Conservation (phyloP, 2,113 vertebrate species). For the Syrmaticus mikado region DNA sequence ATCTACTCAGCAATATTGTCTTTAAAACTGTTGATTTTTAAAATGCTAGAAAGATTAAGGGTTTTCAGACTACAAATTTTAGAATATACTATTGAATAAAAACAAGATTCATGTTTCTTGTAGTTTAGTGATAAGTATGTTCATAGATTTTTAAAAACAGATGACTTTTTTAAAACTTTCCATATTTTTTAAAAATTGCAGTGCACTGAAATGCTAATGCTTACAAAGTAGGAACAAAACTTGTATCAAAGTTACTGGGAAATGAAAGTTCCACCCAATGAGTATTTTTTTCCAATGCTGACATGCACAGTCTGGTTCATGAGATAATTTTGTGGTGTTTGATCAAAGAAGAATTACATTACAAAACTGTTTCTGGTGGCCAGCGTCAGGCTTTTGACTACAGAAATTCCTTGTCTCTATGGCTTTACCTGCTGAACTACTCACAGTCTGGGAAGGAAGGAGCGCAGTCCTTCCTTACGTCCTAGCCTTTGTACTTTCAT, state of each 20-base stretch:
- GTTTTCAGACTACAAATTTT: not conserved
- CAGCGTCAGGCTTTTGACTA: not conserved
- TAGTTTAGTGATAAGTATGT: not conserved
- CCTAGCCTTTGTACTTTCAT: not conserved
- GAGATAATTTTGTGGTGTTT: slow-evolving; percentile 12
- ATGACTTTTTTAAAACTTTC: not conserved
- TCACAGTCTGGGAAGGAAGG: not conserved
- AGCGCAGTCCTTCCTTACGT: not conserved
- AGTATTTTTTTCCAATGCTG: slow-evolving; percentile 33
- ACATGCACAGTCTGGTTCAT: not conserved
- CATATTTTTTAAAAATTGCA: not conserved
- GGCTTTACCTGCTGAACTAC: not conserved
- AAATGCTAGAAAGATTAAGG: not conserved
- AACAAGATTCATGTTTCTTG: not conserved
- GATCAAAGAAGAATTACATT: not conserved
- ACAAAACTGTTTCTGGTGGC: not conserved
- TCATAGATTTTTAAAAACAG: not conserved
- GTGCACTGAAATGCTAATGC: not conserved
- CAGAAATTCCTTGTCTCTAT: not conserved
- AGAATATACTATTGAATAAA: not conserved
- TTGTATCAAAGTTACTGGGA: not conserved
- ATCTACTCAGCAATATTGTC: not conserved
- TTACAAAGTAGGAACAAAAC: not conserved
- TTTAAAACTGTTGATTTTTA: not conserved
- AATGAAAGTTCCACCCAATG: slow-evolving; percentile 18